Conservation (phyloP, 2,888 invertebrate genomes). For the Polydrusus cervinus region DNA sequence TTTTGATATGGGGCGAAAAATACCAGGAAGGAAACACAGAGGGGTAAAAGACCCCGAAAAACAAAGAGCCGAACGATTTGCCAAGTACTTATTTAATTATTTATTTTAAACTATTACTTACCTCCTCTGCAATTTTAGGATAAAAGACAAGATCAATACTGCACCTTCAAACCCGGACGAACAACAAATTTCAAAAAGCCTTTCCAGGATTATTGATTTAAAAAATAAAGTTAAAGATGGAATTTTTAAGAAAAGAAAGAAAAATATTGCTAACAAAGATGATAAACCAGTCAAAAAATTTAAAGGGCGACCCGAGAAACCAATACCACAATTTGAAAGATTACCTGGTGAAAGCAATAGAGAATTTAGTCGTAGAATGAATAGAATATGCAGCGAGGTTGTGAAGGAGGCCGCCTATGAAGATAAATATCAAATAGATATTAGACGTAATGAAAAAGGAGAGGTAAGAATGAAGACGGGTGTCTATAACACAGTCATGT, state of each 20-base stretch:
- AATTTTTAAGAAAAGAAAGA: slow-evolving; percentile 61
- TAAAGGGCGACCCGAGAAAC: slow-evolving; percentile 69
- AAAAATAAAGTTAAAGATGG: slow-evolving; percentile 71
- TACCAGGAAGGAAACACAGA: slow-evolving; percentile 86
- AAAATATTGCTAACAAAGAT: slow-evolving; percentile 56
- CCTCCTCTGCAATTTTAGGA: slow-evolving; percentile 69
- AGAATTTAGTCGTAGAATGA: slow-evolving; percentile 79
- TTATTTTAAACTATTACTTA: neutral
- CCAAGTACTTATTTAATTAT: slow-evolving; percentile 73
- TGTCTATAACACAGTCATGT: too few relatives aligned
- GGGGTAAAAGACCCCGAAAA: slow-evolving; percentile 85
- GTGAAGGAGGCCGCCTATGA: slow-evolving; percentile 77
- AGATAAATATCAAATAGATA: slow-evolving; percentile 76
- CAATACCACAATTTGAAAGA: slow-evolving; percentile 75
- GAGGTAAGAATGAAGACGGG: slow-evolving; percentile 62
- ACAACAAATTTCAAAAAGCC: slow-evolving; percentile 83
- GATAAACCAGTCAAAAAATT: slow-evolving; percentile 30
- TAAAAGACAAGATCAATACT: slow-evolving; percentile 83
- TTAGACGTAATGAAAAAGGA: slow-evolving; percentile 75
- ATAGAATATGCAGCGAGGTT: slow-evolving; percentile 77
- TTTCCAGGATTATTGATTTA: slow-evolving; percentile 78
- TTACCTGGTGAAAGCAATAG: slow-evolving; percentile 77
- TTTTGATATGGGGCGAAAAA: slow-evolving; percentile 81
- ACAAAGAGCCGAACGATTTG: slow-evolving; percentile 78
- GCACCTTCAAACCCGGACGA: slow-evolving; percentile 82